Evolutionary conservation across 2,888 invertebrate genomes (phyloP), one percentile per base, ranked within the genome.

Genomic region (Bellardia pandia): DNA sequence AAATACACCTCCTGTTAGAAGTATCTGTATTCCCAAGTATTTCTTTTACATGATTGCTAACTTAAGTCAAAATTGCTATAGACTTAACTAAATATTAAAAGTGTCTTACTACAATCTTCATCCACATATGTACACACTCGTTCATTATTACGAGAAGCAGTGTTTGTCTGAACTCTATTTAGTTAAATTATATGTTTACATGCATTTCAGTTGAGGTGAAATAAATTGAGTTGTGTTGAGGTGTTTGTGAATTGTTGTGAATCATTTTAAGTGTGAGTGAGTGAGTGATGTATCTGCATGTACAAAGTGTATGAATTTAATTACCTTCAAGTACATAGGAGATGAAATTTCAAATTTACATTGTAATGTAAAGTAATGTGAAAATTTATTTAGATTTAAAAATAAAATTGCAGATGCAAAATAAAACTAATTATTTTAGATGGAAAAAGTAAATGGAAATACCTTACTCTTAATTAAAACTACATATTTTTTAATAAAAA

Each of bases 331-430:
- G 62, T 74, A 69, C n/a, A 16, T 33, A 68, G 40, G 48, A 74
- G 58, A 66, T 78, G 62, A 74, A 40, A 60, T 79, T 62, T 45
- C 33, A 58, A 68, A 76, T 40, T 30, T 83, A 23, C 66, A 86
- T 83, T 86, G 79, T 86, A 86, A 72, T 84, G 72, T 13, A 77
- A 72, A 86, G 76, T 80, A 80, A 80, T 86, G 84, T 76, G 84
- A 86, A 86, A 79, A 80, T 62, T 76, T 80, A 56, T 76, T 75
- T 58, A 71, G 58, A 74, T 74, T 72, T 60, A 14, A 72, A 37
- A 16, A 56, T 51, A 79, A 48, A 75, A 75, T 14, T 53, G 14
- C 42, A 71, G 71, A 77, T 71, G 75, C 76, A 48, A 76, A 75
- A 56, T 56, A 40, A 74, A 76, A 80, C 48, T 74, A 68, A 80